Evolutionary conservation across 1,140 invertebrate genomes (phyloP).

Genomic region (Papilio aristodemus): DNA sequence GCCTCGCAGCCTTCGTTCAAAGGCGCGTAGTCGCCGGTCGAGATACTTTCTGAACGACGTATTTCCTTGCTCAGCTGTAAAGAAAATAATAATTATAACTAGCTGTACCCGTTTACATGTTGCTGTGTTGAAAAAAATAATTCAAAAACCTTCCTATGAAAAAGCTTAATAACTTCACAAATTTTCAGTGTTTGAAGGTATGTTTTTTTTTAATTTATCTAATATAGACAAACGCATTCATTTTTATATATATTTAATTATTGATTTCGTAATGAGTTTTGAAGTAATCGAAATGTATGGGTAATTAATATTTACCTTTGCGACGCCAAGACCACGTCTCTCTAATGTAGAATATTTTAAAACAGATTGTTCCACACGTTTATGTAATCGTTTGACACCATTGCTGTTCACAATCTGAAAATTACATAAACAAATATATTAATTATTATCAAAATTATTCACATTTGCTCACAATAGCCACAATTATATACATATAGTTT

Average conservation of each 20-base stretch:
- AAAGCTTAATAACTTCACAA: too few relatives aligned
- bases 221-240: too few relatives aligned
- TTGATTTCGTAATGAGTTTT: too few relatives aligned
- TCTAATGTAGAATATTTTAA: slow-evolving; percentile 94
- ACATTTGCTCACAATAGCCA: not conserved
- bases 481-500: not conserved
- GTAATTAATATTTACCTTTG: slow-evolving; percentile 80
- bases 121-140: too few relatives aligned
- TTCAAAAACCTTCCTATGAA: too few relatives aligned
- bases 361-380: slow-evolving; percentile 91
- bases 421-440: slow-evolving; percentile 35
- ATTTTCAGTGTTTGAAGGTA: too few relatives aligned
- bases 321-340: slow-evolving; percentile 91
- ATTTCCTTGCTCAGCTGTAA: slow-evolving; percentile 65
- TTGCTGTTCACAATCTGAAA: slow-evolving; percentile 85
- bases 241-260: too few relatives aligned
- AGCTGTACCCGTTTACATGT: too few relatives aligned
- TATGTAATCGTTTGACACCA: slow-evolving; percentile 90
- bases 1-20: slow-evolving; percentile 91
- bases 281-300: too few relatives aligned
- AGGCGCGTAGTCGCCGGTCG: slow-evolving; percentile 86
- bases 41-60: slow-evolving; percentile 51
- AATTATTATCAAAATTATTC: slow-evolving; percentile 4
- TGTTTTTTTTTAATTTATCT: too few relatives aligned
- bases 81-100: not conserved